These are phyloP conservation scores for Monarcha castaneiventris DNA, from an alignment of 2,113 vertebrate species.

Conservation along the genomic window DNA sequence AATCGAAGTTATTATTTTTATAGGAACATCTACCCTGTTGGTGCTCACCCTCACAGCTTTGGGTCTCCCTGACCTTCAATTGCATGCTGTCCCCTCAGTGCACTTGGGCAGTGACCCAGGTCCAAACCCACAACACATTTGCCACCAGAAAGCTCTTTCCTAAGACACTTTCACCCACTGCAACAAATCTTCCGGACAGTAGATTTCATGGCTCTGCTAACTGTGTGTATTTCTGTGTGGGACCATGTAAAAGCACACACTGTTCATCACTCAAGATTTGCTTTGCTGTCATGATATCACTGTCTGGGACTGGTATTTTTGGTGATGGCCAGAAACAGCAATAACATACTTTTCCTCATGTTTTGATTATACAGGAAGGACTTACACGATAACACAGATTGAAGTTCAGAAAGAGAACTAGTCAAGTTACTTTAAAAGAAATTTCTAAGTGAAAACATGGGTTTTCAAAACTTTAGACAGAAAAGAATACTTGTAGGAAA, in stretches of 20 bases:
- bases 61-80: neutral
- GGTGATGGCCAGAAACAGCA: conserved; percentile 1
- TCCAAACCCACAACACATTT: neutral
- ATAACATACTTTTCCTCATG: neutral
- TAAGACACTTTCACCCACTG: neutral
- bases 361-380: neutral
- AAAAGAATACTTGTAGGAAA: neutral
- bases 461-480: neutral
- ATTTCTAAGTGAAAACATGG: neutral
- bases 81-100: neutral
- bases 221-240: neutral
- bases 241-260: neutral
- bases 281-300: neutral
- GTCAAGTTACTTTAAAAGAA: neutral
- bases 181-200: neutral
- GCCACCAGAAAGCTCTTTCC: neutral
- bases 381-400: neutral
- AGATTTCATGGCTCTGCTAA: neutral
- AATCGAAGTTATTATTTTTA: neutral
- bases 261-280: neutral
- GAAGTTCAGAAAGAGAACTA: neutral
- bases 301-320: neutral
- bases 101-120: neutral
- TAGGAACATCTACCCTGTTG: neutral
- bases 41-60: neutral